These are phyloP conservation scores for Limnodromus scolopaceus DNA, from an alignment of 2,797 vertebrate genomes.

Conservation along the genomic window DNA sequence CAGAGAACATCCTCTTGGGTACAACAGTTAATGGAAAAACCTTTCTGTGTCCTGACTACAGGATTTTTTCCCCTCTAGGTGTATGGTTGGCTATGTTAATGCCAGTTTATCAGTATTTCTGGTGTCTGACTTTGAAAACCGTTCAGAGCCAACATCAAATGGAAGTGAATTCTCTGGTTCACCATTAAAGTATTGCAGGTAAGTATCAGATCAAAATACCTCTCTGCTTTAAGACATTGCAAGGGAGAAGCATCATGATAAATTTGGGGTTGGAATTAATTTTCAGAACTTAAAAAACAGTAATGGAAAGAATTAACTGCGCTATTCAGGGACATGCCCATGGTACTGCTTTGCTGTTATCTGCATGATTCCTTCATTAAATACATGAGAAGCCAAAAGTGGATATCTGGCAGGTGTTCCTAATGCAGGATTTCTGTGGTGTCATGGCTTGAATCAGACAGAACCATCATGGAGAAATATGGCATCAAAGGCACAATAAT, in stretches of 20 bases:
- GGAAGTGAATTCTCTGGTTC: conserved; percentile 87
- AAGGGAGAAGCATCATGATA: background rate
- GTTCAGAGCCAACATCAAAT: conserved; percentile 85
- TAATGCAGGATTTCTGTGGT: background rate
- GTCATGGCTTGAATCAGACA: background rate
- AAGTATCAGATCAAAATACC: background rate
- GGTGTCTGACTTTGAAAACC: conserved; percentile 90
- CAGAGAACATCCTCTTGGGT: background rate
- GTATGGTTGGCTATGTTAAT: conserved; percentile 94
- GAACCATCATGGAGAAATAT: background rate
- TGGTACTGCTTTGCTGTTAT: background rate
- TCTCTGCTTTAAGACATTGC: background rate
- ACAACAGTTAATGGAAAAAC: background rate
- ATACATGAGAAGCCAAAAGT: background rate
- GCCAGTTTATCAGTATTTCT: conserved; percentile 91
- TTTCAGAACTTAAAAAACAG: background rate
- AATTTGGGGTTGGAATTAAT: background rate
- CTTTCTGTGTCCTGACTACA: background rate
- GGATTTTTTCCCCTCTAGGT: conserved; percentile 77
- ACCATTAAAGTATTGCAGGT: conserved; percentile 91
- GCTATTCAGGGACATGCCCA: background rate
- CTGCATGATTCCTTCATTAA: background rate
- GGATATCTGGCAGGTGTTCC: background rate
- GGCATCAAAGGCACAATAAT: background rate
- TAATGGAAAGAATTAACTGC: background rate